A percentile compares a stretch with the other conserved stretches of the same genome.
phyloP scores from a whole-genome alignment of 1,140 invertebrate species.

The Hyles euphorbiae region DNA sequence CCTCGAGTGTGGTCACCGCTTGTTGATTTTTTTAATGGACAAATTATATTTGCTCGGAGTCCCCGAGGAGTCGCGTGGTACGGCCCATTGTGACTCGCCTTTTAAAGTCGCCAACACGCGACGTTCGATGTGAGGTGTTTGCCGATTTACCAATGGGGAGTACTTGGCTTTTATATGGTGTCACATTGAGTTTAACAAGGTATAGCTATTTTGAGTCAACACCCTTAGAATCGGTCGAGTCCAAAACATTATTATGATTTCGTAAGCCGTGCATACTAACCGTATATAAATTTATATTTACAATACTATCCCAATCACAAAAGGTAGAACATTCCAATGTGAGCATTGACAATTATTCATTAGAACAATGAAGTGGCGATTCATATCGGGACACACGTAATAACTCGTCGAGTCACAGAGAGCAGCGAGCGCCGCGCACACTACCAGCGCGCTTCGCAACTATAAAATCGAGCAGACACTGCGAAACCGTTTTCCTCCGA shows the following conservation, averaged over 20 bases:
- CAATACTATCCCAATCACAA: background rate
- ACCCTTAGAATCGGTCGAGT: too few relatives aligned
- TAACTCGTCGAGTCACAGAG: constrained; percentile 6
- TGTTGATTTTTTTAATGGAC: constrained; percentile 72
- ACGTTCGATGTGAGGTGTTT: constrained; percentile 34
- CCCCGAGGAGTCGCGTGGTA: constrained; percentile 35
- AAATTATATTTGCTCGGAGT: constrained; percentile 67
- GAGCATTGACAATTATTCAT: constrained; percentile 2
- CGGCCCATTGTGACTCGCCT: constrained; percentile 37
- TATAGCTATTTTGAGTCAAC: too few relatives aligned
- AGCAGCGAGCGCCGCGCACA: background rate
- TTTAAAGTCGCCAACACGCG: constrained; percentile 47
- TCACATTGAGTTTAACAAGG: too few relatives aligned
- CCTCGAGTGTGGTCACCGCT: constrained; percentile 59
- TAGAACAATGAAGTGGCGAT: constrained; percentile 19
- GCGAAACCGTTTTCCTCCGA: constrained; percentile 63
- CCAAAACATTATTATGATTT: too few relatives aligned
- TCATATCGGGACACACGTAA: constrained; percentile 27
- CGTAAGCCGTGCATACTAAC: too few relatives aligned
- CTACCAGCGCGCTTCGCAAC: constrained; percentile 7
- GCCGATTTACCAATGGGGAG: constrained; percentile 9
- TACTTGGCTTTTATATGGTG: constrained; percentile 1
- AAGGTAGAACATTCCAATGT: background rate
- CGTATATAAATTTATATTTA: background rate
- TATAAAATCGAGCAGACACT: constrained; percentile 62